Conservation (phyloP, 2,888 invertebrate species). For the Blastobasis lacticolella region DNA sequence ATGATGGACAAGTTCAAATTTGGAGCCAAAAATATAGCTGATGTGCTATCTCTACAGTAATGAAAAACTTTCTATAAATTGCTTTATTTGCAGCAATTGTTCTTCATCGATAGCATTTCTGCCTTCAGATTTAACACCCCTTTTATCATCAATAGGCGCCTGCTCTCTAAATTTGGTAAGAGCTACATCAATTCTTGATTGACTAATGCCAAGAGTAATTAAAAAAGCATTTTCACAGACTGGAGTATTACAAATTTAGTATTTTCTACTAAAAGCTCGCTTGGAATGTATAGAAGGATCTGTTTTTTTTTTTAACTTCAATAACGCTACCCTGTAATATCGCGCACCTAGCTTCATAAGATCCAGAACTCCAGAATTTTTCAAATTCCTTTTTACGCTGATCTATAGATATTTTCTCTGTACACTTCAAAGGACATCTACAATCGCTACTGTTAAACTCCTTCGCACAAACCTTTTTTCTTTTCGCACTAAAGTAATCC, state of each 20-base stretch:
- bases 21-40: constrained; percentile 10
- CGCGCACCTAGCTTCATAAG: constrained; percentile 4
- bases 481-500: constrained; percentile 2
- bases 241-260: not conserved
- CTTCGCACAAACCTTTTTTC: not conserved
- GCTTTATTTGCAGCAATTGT: not conserved
- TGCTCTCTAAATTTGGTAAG: constrained; percentile 1
- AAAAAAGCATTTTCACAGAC: constrained; percentile 4
- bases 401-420: constrained; percentile 1
- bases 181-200: constrained; percentile 3
- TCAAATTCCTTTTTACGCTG: constrained; percentile 3
- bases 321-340: constrained; percentile 2
- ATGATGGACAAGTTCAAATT: constrained; percentile 7
- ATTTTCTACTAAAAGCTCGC: constrained; percentile 2
- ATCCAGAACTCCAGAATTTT: constrained; percentile 1
- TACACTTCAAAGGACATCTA: constrained; percentile 2
- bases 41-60: constrained; percentile 6
- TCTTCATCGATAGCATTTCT: not conserved
- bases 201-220: constrained; percentile 3
- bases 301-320: not conserved
- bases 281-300: not conserved
- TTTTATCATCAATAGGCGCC: constrained; percentile 2
- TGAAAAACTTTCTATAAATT: constrained; percentile 7
- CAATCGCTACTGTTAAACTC: not conserved
- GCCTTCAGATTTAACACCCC: constrained; percentile 3